A percentile compares a stretch with the other conserved stretches of the same genome.
phyloP scores from a whole-genome alignment of 2,888 invertebrate genomes.

The Megalurothrips usitatus region DNA sequence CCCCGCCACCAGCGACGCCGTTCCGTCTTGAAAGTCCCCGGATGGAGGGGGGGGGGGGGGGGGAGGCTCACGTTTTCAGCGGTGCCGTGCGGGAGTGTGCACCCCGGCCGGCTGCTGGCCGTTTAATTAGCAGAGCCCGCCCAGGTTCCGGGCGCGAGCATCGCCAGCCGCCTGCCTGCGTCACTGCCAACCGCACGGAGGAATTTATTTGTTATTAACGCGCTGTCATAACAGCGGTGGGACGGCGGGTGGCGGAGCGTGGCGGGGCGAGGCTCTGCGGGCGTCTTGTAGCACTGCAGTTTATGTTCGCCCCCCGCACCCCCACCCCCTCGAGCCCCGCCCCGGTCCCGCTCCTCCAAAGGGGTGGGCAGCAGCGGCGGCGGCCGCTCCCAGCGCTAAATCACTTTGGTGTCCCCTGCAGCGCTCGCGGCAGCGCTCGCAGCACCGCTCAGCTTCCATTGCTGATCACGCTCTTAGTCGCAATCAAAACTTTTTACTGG shows the following conservation, averaged over 20 bases:
- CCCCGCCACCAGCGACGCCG: no score
- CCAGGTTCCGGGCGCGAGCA: not conserved
- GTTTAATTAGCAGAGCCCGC: no score
- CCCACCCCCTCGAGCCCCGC: not conserved
- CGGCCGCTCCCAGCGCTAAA: not conserved
- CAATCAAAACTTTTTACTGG: constrained; percentile 26
- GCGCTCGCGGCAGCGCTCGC: not conserved
- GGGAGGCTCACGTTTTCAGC: no score
- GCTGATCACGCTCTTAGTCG: constrained; percentile 25
- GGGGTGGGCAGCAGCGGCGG: not conserved
- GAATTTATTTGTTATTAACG: not conserved
- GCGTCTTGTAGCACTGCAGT: constrained; percentile 15
- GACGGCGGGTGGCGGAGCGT: not conserved
- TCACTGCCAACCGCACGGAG: no score
- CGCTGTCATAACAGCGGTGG: not conserved
- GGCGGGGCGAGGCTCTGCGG: not conserved
- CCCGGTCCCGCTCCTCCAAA: not conserved
- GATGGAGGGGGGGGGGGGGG: no score
- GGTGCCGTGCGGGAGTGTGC: no score
- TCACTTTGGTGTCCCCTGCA: constrained; percentile 15
- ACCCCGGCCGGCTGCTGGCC: no score
- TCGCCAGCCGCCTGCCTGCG: not conserved
- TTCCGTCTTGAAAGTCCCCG: no score
- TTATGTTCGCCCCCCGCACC: not conserved
- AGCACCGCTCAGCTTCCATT: not conserved